These are phyloP conservation scores for Salarias fasciatus DNA, from an alignment of 2,797 vertebrate species.

Conservation along the genomic window DNA sequence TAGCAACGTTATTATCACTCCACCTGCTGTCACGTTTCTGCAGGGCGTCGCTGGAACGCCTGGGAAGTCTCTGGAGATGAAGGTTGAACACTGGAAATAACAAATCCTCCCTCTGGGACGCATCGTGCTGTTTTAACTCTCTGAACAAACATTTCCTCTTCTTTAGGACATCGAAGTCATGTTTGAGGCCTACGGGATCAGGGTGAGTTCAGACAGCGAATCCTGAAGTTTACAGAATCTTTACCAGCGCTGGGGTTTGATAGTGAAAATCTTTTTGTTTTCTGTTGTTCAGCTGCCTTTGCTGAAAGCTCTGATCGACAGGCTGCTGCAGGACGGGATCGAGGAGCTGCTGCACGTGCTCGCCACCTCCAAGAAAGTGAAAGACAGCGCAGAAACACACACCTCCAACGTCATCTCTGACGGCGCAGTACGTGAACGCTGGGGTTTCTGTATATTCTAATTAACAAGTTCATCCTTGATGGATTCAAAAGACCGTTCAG, in stretches of 20 bases:
- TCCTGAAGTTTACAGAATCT: constrained; percentile 11
- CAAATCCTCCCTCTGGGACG: constrained; percentile 7
- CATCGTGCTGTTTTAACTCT: constrained; percentile 9
- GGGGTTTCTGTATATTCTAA: no score
- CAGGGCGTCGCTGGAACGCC: constrained; percentile 83
- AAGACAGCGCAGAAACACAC: constrained; percentile 69
- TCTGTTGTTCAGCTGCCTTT: constrained; percentile 83
- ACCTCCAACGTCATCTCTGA: constrained; percentile 71
- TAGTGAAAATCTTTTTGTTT: constrained; percentile 12
- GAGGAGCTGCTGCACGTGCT: constrained; percentile 81
- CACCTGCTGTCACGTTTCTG: constrained; percentile 36
- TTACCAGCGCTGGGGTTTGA: not conserved
- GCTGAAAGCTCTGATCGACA: constrained; percentile 87
- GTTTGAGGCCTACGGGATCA: constrained; percentile 90
- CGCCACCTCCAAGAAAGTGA: constrained; percentile 58
- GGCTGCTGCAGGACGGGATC: constrained; percentile 84
- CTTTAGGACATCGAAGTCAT: constrained; percentile 87
- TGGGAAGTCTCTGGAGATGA: constrained; percentile 83
- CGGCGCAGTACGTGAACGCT: constrained; percentile 66
- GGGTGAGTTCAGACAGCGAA: constrained; percentile 74
- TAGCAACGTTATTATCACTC: constrained; percentile 12
- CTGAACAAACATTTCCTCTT: constrained; percentile 30
- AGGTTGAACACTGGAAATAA: constrained; percentile 79
- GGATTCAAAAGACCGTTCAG: not conserved
- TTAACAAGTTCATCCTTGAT: no score